Evolutionary conservation across 2,888 invertebrate species (phyloP).

Genomic region (Drosophila recens): DNA sequence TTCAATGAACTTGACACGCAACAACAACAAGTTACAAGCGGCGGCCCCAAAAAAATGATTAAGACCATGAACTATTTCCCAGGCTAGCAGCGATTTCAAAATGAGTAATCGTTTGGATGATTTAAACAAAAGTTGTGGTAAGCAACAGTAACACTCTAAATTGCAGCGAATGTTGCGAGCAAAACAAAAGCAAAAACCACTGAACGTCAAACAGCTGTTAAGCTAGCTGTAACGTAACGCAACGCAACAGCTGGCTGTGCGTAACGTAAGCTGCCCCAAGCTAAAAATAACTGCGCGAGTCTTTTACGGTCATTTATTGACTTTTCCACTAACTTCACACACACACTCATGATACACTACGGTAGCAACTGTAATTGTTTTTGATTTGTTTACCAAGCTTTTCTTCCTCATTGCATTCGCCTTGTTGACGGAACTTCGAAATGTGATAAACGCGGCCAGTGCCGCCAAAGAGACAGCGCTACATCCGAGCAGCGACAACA

Average conservation of each 20-base stretch:
- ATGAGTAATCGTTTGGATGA: slow-evolving; percentile 21
- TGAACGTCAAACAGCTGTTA: slow-evolving; percentile 60
- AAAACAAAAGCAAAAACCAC: slow-evolving; percentile 66
- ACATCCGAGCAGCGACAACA: slow-evolving; percentile 53
- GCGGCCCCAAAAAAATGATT: slow-evolving; percentile 20
- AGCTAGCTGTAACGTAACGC: slow-evolving; percentile 16
- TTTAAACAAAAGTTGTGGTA: not conserved
- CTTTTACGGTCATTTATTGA: slow-evolving; percentile 71
- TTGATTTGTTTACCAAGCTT: slow-evolving; percentile 58
- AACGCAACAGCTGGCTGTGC: slow-evolving; percentile 32
- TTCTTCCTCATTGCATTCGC: slow-evolving; percentile 60
- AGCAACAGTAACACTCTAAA: slow-evolving; percentile 21
- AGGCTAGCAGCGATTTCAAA: slow-evolving; percentile 4
- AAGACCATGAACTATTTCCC: slow-evolving; percentile 54
- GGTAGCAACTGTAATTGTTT: slow-evolving; percentile 1
- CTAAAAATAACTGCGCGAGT: slow-evolving; percentile 81
- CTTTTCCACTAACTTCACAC: slow-evolving; percentile 53
- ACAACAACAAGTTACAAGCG: slow-evolving; percentile 28
- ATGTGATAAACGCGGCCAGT: slow-evolving; percentile 54
- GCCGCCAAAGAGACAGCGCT: slow-evolving; percentile 60
- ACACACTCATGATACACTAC: not conserved
- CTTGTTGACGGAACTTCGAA: slow-evolving; percentile 50
- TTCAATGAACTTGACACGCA: slow-evolving; percentile 69
- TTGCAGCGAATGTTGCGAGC: slow-evolving; percentile 57
- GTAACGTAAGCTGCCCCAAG: slow-evolving; percentile 69